Percentiles rank a stretch among this genome's conserved stretches.
Evolutionary conservation across 2,113 vertebrate species (phyloP).

Genomic region (Oryzias celebensis): DNA sequence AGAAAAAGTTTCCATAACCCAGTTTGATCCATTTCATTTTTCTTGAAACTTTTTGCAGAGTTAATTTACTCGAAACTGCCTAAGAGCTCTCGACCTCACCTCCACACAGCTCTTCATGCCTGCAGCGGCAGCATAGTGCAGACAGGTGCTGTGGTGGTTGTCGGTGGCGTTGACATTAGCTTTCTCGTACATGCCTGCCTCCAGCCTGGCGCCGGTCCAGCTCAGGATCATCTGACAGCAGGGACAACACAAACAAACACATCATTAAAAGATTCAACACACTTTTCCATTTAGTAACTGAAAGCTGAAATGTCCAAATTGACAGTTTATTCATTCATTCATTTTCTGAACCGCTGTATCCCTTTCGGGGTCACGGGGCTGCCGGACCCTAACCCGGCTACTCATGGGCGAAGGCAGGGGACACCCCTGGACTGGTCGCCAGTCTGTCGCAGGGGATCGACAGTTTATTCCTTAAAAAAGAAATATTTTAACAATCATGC

Average conservation of each 20-base stretch:
- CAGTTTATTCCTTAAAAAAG: too few relatives aligned
- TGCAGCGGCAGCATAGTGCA: slow-evolving; percentile 69
- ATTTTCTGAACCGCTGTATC: too few relatives aligned
- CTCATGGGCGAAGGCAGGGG: too few relatives aligned
- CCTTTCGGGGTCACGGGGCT: too few relatives aligned
- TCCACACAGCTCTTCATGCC: slow-evolving; percentile 75
- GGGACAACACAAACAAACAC: slow-evolving; percentile 3
- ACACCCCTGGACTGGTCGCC: too few relatives aligned
- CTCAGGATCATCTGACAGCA: slow-evolving; percentile 66
- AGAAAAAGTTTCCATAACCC: not conserved
- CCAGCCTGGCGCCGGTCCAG: slow-evolving; percentile 73
- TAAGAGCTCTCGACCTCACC: slow-evolving; percentile 46
- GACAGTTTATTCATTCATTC: too few relatives aligned
- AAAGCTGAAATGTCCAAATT: too few relatives aligned
- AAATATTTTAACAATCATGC: too few relatives aligned
- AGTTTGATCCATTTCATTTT: not conserved
- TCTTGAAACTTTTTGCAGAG: not conserved
- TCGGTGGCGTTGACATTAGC: slow-evolving; percentile 73
- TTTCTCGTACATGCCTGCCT: slow-evolving; percentile 73
- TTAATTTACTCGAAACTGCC: not conserved
- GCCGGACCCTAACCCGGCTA: too few relatives aligned
- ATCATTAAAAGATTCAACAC: not conserved
- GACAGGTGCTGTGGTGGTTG: slow-evolving; percentile 72
- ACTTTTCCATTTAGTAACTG: not conserved
- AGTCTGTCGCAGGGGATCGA: too few relatives aligned